Conservation (phyloP, 2,888 invertebrate species). For the Drosophila conformis region DNA sequence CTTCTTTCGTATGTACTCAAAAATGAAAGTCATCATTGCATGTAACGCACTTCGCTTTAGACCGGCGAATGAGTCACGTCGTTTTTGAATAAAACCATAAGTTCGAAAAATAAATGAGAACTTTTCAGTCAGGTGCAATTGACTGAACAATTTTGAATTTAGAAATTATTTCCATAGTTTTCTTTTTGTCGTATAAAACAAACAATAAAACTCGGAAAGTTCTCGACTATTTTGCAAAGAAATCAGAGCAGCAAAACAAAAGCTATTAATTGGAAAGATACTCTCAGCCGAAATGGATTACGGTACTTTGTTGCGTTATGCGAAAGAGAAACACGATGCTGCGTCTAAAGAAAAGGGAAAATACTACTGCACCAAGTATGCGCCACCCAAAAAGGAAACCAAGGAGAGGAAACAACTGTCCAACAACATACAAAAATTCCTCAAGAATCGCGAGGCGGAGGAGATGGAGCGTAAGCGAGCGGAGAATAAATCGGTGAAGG, state of each 20-base stretch:
- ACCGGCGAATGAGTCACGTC: too few species aligned
- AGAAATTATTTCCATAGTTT: too few species aligned
- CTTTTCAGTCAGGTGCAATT: not conserved
- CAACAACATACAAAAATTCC: conserved; percentile 92
- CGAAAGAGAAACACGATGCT: conserved; percentile 87
- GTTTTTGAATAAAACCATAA: too few species aligned
- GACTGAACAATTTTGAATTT: not conserved
- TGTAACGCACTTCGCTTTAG: too few species aligned
- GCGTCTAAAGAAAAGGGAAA: conserved; percentile 84
- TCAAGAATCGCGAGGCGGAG: conserved; percentile 93
- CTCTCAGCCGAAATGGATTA: conserved; percentile 87
- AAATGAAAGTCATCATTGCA: too few species aligned
- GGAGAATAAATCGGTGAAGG: conserved; percentile 92
- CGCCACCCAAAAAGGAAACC: conserved; percentile 92
- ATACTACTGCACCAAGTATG: conserved; percentile 92
- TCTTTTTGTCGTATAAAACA: conserved; percentile 2
- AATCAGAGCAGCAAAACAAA: not conserved
- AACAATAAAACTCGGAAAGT: conserved; percentile 20
- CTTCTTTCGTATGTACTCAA: too few species aligned
- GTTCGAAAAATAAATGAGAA: not conserved
- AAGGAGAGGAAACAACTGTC: conserved; percentile 89
- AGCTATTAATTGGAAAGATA: not conserved
- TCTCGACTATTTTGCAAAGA: conserved; percentile 24
- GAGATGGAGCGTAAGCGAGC: conserved; percentile 88
- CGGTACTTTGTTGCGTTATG: conserved; percentile 87